Evolutionary conservation across 2,888 invertebrate genomes (phyloP).

Genomic region (Megastigmus dorsalis): DNA sequence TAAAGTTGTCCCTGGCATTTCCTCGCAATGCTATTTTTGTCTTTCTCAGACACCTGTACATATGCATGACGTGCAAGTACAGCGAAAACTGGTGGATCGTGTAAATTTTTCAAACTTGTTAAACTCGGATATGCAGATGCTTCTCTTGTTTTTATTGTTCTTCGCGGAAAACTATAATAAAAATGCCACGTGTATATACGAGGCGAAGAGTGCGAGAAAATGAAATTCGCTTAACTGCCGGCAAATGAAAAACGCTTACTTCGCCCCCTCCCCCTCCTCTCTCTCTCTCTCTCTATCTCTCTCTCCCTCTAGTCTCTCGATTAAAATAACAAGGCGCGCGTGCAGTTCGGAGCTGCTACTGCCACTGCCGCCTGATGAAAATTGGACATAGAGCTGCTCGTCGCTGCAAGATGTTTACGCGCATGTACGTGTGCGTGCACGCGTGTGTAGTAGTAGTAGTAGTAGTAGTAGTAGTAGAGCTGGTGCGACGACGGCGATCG

Average conservation of each 20-base stretch:
- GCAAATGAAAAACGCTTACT: constrained; percentile 34
- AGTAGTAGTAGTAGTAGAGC: background rate
- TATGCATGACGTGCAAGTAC: background rate
- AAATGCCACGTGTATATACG: background rate
- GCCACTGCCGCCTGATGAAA: too few species aligned
- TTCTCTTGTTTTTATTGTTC: constrained; percentile 44
- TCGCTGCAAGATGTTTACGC: background rate
- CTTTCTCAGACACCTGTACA: background rate
- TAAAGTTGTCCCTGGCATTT: constrained; percentile 8
- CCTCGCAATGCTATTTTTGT: background rate
- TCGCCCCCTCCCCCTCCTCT: background rate
- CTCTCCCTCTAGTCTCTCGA: background rate
- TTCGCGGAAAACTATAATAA: constrained; percentile 33
- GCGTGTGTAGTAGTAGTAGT: too few species aligned
- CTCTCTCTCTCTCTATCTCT: background rate
- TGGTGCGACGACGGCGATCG: constrained; percentile 4
- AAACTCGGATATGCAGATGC: constrained; percentile 36
- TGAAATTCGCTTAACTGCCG: constrained; percentile 42
- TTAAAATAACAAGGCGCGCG: constrained; percentile 8
- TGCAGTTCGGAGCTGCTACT: background rate
- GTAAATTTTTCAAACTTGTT: constrained; percentile 50
- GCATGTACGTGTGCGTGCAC: too few species aligned
- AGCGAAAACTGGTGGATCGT: constrained; percentile 9
- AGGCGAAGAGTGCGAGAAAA: constrained; percentile 37
- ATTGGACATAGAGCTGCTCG: constrained; percentile 11